Base-by-base conservation (phyloP, 2,113 vertebrate genomes). In the Barnardius zonarius region DNA sequence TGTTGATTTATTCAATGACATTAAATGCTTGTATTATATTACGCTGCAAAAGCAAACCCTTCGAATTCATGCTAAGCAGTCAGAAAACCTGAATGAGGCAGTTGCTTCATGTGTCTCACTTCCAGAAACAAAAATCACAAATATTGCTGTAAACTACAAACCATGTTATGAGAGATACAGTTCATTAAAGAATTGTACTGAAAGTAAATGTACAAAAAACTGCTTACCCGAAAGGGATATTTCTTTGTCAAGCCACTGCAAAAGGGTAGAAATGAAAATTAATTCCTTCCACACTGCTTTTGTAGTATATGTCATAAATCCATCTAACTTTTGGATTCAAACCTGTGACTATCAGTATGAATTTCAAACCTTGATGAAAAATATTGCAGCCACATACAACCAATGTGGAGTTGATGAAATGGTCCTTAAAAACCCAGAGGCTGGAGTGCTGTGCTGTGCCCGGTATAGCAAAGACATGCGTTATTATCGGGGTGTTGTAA, bases 291-390 rank as follows among this genome's bases (percentile, higher is more conserved):
- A 98, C 83, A 75, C 97, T 90, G 99, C 97, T 67, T 98, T 98
- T 88, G 97, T 99, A 6, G 98, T 98, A 7, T 88, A 99, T 76
- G 96, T 98, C 3, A 54, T 98, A 95, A 98, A 98, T 95, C 99
- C 99, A 24, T 98, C 98, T 66, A 81, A 98, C 70, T 99, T 99
- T 86, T 99, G 99, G 98, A 95, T 99, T 73, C 98, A 98, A 66
- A 98, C 96, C 1, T 96, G 97, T 92, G 95, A 98, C 25, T 97
- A 98, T 83, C 97, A 98, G 48, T 92, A 94, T n/a, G 97, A 98
- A 39, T 99, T 99, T 98, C 95, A 98, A 83, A 91, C 97, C 39
- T 98, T 99, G 98, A 98, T 98, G 98, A 90, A 86, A 61, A 96
- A 96, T 64, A 97, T 99, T 86, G 62, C 91, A n/a, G 91, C 95